Evolutionary conservation across 1,140 invertebrate genomes (phyloP), one percentile per base, ranked within the genome.

Genomic region (Drosophila prosaltans): DNA sequence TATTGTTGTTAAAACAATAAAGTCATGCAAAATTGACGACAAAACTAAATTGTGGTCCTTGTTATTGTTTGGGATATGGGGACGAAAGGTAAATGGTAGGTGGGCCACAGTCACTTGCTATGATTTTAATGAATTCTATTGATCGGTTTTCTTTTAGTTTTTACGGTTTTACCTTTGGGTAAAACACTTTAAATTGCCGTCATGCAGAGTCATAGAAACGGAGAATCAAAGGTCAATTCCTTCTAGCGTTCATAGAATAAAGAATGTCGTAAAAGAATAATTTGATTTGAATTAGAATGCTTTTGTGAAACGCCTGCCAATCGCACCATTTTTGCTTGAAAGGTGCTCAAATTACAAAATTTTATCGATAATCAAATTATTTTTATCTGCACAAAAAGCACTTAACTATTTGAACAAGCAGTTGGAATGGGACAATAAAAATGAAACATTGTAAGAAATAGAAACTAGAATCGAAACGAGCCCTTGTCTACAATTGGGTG

Each of bases 101-200:
- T 64, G 57, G 69, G 65, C 59, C 75, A 74, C 63, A 72, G 82
- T 88, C 72, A 79, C 59, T 72, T 51, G 68, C 80, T 69, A 74
- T 72, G 45, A 69, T 80, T 88, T 64, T 78, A 82, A 86, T 86
- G 72, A 86, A 86, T 80, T 88, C 72, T 89, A 88, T 88, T 83
- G 83, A 89, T 88, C 36, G 24, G 16, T 59, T 59, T 59, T 40
- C 16, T 59, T 6, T 57, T 30, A 7, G 21, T 28, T 57, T 57
- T 57, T 57, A 30, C 10, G n/a, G 32, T 57, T 51, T 51, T 4
- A 51, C 45, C 21, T 75, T 75, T 75, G 63, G 72, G 16, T 32
- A 41, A 26, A 8, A 63, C 32, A 10, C 2, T 60, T 26, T 32
- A 40, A 60, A 24, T 40, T 24, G 32, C 45, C 10, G 45, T 51